Evolutionary conservation across 1,140 invertebrate species (phyloP).

Genomic region (Dreissena rostriformis): DNA sequence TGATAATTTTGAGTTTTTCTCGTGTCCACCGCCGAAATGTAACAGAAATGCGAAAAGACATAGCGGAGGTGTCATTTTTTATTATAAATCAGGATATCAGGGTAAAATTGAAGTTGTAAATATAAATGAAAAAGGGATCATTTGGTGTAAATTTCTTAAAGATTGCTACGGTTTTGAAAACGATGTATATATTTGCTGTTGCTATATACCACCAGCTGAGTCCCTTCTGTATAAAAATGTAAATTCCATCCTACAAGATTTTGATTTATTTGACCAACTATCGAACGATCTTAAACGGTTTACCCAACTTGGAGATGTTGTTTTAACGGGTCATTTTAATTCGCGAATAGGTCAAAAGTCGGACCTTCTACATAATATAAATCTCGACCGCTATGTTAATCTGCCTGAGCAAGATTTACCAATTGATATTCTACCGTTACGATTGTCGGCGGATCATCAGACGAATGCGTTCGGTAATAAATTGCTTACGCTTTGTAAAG

Average conservation of each 20-base stretch:
- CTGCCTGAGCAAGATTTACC: background rate
- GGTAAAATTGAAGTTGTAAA: background rate
- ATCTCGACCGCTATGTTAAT: constrained; percentile 18
- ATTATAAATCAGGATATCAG: background rate
- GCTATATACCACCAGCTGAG: constrained; percentile 7
- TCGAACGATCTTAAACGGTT: background rate
- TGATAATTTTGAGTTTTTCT: background rate
- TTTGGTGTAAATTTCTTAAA: constrained; percentile 14
- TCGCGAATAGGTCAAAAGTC: background rate
- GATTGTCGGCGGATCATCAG: background rate
- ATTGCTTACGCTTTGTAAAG: constrained; percentile 9
- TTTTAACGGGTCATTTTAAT: constrained; percentile 19
- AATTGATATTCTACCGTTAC: background rate
- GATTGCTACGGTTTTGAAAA: background rate
- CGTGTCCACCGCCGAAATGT: background rate
- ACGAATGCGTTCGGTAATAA: constrained; percentile 1
- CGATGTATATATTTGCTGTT: constrained; percentile 3
- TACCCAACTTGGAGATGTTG: background rate
- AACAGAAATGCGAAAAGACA: constrained; percentile 4
- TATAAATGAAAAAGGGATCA: constrained; percentile 2
- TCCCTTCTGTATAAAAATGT: background rate
- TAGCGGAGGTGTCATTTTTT: background rate
- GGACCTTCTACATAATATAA: constrained; percentile 9
- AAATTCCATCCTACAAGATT: background rate
- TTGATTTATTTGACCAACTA: constrained; percentile 21